Evolutionary conservation across 1,140 invertebrate species (phyloP).

Genomic region (Bombus sibiricus): DNA sequence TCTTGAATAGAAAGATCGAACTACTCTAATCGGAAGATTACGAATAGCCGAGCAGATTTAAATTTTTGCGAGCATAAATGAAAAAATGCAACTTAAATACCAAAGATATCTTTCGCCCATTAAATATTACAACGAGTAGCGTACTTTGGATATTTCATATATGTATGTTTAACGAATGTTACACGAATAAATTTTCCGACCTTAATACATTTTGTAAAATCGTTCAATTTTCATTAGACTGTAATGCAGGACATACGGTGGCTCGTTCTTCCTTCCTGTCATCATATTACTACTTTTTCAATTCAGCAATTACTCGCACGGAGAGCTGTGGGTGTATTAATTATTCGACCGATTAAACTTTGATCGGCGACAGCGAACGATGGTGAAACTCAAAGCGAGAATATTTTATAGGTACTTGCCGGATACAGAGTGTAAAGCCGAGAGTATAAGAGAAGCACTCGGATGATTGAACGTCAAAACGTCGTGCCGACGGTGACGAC

Average conservation of each 20-base stretch:
- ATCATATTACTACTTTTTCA: not conserved
- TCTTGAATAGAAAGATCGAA: conserved; percentile 20
- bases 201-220: too few species aligned
- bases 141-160: not conserved
- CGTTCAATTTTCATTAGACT: too few species aligned
- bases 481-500: conserved; percentile 20
- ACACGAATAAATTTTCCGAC: not conserved
- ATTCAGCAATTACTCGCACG: not conserved
- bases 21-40: not conserved
- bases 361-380: not conserved
- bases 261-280: not conserved
- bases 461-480: conserved; percentile 37
- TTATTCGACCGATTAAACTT: conserved; percentile 7
- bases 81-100: not conserved
- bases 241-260: too few species aligned
- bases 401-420: conserved; percentile 32
- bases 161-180: too few species aligned
- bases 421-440: not conserved
- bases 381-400: not conserved
- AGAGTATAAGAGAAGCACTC: conserved; percentile 25
- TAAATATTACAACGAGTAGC: not conserved
- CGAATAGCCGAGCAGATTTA: not conserved
- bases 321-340: not conserved
- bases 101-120: not conserved
- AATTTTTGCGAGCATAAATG: not conserved